Evolutionary conservation across 2,888 invertebrate genomes (phyloP), one percentile per base, ranked within the genome.

Genomic region (Parapristionchus giblindavisi): DNA sequence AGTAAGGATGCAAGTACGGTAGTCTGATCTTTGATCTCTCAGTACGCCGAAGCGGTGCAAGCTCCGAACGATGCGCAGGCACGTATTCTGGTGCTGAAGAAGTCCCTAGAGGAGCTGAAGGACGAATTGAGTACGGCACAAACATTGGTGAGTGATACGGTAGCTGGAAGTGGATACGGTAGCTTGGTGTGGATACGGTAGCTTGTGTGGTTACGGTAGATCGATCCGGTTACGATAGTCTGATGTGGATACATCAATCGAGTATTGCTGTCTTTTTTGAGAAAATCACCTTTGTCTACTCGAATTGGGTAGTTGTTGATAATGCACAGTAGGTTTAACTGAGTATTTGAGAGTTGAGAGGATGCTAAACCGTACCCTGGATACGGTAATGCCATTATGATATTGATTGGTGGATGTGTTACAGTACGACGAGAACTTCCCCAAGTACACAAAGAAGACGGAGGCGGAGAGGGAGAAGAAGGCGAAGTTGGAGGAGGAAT

Each of bases 401-500:
- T n/a, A n/a, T n/a, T n/a, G n/a, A n/a, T n/a, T n/a, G n/a, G n/a
- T n/a, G n/a, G n/a, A n/a, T n/a, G n/a, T n/a, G 1, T 71, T 71
- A 5, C 56, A 76, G 72, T 54, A 38, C 38, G 58, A 56, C 63
- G 75, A 24, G 65, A 34, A 72, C 24, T 29, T 63, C 21, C 70
- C 60, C 17, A 58, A 60, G n/a, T 72, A 38, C 54, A 63, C 40
- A 21, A 27, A 74, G 38, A 73, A 70, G 54, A 58, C 68, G 90
- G 6, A 40, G 24, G 43, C 66, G 21, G 54, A 65, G 21, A 29
- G 54, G 27, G 38, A n/a, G 60, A 60, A 63, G 66, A 76, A 75
- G 70, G 61, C 36, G 11, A 54, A 79, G 61, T 66, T 75, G 40
- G 66, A 74, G 43, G 54, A 34, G 43, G 80, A 80, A 54, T 65